These are phyloP conservation scores for Caradrina kadenii DNA, from an alignment of 2,888 invertebrate species.

Conservation along the genomic window DNA sequence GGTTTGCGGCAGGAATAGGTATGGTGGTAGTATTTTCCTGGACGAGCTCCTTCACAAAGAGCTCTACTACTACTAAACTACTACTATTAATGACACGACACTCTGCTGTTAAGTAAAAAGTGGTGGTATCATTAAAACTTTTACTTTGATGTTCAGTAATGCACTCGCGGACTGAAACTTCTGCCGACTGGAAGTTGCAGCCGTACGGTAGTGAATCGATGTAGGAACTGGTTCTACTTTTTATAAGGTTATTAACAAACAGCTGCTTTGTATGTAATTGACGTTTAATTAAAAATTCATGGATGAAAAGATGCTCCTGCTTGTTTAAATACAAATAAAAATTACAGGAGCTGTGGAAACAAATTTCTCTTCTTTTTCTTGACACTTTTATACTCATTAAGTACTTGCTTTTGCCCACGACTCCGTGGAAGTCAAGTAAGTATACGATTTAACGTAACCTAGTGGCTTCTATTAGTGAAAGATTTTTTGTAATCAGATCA, in stretches of 20 bases:
- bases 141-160: conserved; percentile 44
- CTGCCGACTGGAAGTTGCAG: conserved; percentile 37
- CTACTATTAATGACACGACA: conserved; percentile 24
- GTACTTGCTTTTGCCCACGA: no score
- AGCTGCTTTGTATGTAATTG: conserved; percentile 1
- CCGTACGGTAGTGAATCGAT: conserved; percentile 5
- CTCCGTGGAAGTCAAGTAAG: no score
- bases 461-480: no score
- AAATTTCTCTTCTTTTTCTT: neutral
- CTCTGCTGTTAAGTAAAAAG: conserved; percentile 43
- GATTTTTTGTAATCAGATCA: no score
- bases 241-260: neutral
- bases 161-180: conserved; percentile 43
- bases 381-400: neutral
- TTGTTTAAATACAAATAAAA: neutral
- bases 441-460: no score
- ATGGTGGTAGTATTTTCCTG: no score
- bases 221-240: neutral
- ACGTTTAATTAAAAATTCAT: conserved; percentile 25
- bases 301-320: neutral
- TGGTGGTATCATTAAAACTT: conserved; percentile 60
- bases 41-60: no score
- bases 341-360: neutral
- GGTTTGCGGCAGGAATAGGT: no score
- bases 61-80: no score